These are phyloP conservation scores for Strigamia transsilvanica DNA, from an alignment of 2,888 invertebrate genomes.

Conservation along the genomic window DNA sequence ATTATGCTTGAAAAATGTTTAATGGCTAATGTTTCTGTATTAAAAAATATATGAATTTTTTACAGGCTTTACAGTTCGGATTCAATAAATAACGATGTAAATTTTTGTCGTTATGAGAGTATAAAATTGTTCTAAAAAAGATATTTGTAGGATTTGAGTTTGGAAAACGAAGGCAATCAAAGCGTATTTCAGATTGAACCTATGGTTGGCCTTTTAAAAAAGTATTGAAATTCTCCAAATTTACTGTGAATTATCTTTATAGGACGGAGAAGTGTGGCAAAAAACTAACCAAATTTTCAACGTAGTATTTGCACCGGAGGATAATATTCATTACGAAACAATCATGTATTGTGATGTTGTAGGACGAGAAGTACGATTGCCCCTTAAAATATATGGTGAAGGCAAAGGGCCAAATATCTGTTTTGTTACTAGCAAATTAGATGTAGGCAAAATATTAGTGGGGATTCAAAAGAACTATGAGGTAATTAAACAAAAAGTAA, in stretches of 20 bases:
- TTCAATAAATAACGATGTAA: not conserved
- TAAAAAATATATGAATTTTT: not conserved
- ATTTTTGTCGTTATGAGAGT: not conserved
- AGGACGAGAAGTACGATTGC: slow-evolving; percentile 4
- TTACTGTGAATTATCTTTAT: not conserved
- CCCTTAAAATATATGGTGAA: slow-evolving; percentile 32
- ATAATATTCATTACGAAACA: not conserved
- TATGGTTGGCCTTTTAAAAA: not conserved
- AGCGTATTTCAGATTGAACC: not conserved
- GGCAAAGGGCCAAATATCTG: slow-evolving; percentile 8
- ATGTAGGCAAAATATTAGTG: slow-evolving; percentile 23
- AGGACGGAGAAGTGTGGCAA: slow-evolving; percentile 50
- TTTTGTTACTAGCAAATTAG: slow-evolving; percentile 11
- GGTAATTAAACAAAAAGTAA: not conserved
- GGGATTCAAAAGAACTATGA: slow-evolving; percentile 7
- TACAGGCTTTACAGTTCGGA: not conserved
- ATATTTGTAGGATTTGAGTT: not conserved
- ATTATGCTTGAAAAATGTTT: not conserved
- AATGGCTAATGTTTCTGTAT: not conserved
- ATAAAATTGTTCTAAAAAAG: not conserved
- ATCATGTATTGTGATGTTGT: slow-evolving; percentile 5
- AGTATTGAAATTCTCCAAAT: not conserved
- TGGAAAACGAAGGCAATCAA: not conserved
- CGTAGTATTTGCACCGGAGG: not conserved
- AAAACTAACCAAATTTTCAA: not conserved